Evolutionary conservation across 2,113 vertebrate species (phyloP).

Genomic region (Limnothrissa miodon): DNA sequence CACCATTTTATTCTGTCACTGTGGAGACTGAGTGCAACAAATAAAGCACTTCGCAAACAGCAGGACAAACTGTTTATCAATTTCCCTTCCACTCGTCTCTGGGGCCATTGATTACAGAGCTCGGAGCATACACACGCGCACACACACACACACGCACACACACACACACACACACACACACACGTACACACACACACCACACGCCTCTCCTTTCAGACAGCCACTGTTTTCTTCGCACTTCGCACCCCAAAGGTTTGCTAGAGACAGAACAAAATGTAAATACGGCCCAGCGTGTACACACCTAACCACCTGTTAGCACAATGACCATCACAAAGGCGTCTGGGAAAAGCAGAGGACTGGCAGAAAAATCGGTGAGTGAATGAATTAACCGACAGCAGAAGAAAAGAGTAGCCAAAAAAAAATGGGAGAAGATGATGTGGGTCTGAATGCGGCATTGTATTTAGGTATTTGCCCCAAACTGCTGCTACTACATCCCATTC

Average conservation of each 20-base stretch:
- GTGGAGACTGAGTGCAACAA: neutral
- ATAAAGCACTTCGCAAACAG: neutral
- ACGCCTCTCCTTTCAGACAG: neutral
- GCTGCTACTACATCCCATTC: neutral
- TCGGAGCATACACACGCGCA: neutral
- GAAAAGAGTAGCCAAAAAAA: neutral
- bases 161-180: conserved; percentile 9
- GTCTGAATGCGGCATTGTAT: neutral
- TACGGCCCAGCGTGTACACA: neutral
- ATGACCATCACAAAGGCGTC: neutral
- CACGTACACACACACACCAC: neutral
- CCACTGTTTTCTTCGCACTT: neutral
- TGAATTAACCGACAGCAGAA: neutral
- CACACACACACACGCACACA: conserved; percentile 3
- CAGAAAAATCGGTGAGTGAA: neutral
- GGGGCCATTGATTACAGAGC: neutral
- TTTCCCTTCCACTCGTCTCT: neutral
- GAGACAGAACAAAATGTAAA: neutral
- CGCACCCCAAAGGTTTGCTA: neutral
- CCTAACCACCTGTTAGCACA: neutral
- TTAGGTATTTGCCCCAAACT: neutral
- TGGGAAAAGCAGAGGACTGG: neutral
- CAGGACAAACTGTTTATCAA: conserved; percentile 19
- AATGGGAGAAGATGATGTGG: neutral
- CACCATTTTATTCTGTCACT: neutral